Base-by-base conservation (phyloP, 2,797 vertebrate genomes). In the Argentina silus region DNA sequence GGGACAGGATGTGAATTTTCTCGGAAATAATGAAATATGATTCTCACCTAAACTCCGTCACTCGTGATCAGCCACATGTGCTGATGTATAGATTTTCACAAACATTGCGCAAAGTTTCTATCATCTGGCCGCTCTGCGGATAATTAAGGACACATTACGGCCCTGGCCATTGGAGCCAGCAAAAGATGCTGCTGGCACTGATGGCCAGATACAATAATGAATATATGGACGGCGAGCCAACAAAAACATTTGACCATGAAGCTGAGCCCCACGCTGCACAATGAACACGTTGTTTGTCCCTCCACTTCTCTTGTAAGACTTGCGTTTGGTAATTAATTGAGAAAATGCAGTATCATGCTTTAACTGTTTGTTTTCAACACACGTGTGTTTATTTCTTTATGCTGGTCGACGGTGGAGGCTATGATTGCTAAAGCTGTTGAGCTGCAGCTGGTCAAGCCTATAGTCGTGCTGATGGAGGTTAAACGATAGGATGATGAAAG, bases 131-230 rank as follows among this genome's bases (percentile, higher is more conserved):
- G 8, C 55, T 19, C 17, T 10, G 23, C 17, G 53, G 64, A 62
- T 79, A 75, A 81, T 67, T 71, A 75, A 66, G 67, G 42, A 75
- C 66, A 78, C 48, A 65, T 70, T 76, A 60, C 66, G 75, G 14
- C 14, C n/a, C 50, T 51, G 14, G 50, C 12, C 50, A 2, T 51
- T n/a, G 6, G 55, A 57, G 61, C 42, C 62, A 65, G 19, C 14
- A 50, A 66, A 60, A 80, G 77, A 71, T 78, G 78, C 71, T 77
- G 56, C 74, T 83, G 79, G 77, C 81, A 73, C 44, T 0, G 71
- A 75, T 51, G 63, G 43, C 51, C 70, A 67, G 60, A 81, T 76
- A 75, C 42, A 68, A 14, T 81, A 63, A 75, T 44, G 45, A 75
- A 23, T 61, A 47, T 21, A 7, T 47, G 23, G 45, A n/a, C 73